Conservation (phyloP, 1,140 invertebrate species). For the Polypedilum vanderplanki region DNA sequence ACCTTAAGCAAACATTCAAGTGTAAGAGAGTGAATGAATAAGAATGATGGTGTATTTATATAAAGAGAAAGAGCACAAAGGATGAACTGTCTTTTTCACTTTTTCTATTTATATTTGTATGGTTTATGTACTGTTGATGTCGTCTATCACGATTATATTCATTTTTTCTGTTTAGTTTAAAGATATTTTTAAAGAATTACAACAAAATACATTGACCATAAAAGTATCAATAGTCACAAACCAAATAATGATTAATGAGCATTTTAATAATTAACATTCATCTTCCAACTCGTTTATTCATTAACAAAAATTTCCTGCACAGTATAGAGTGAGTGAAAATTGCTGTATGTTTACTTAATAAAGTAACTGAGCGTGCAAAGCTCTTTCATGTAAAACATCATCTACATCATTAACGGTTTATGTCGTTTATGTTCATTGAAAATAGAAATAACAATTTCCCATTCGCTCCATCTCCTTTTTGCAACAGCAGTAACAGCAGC, state of each 20-base stretch:
- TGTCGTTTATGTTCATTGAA: conserved; percentile 19
- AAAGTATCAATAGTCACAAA: too few relatives aligned
- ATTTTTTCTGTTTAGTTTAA: not conserved
- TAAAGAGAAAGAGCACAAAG: not conserved
- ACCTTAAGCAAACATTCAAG: conserved; percentile 43
- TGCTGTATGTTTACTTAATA: too few relatives aligned
- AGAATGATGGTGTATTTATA: not conserved
- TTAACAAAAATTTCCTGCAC: too few relatives aligned
- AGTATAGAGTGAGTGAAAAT: too few relatives aligned
- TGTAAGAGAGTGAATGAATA: not conserved
- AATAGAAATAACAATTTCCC: not conserved
- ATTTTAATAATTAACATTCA: too few relatives aligned
- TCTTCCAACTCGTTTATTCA: too few relatives aligned
- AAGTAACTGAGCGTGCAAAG: not conserved
- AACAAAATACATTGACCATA: too few relatives aligned
- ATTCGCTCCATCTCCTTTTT: not conserved
- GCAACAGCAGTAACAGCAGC: not conserved
- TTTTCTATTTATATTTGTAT: not conserved
- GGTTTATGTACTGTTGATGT: not conserved
- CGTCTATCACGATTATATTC: not conserved
- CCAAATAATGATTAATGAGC: too few relatives aligned
- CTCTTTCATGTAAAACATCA: not conserved
- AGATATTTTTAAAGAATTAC: too few relatives aligned
- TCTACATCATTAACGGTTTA: conserved; percentile 23
- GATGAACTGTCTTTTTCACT: not conserved